Conservation (phyloP, 2,797 vertebrate species). For the Gila robusta region DNA sequence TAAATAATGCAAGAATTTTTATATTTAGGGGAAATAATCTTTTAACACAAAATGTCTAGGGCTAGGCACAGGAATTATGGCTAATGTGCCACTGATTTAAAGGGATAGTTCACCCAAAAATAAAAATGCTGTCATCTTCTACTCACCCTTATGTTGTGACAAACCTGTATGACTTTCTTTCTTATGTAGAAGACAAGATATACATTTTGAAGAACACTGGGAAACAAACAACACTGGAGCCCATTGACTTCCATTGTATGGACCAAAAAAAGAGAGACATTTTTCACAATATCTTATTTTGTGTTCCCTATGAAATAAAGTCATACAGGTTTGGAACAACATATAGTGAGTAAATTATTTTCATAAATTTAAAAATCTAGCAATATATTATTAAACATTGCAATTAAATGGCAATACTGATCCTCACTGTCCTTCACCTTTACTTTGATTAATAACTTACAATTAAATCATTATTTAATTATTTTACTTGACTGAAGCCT, state of each 20-base stretch:
- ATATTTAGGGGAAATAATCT: not conserved
- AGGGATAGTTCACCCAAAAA: not conserved
- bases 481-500: conserved; percentile 30
- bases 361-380: not conserved
- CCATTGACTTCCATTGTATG: not conserved
- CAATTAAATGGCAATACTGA: not conserved
- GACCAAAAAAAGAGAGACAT: not conserved
- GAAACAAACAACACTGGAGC: not conserved
- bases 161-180: not conserved
- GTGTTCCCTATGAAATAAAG: not conserved
- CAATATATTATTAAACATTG: conserved; percentile 6
- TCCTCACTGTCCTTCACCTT: conserved; percentile 6
- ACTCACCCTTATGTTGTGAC: not conserved
- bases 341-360: not conserved
- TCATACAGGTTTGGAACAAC: not conserved
- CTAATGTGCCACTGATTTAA: not conserved
- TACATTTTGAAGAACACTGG: not conserved
- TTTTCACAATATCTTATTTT: not conserved
- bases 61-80: not conserved
- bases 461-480: conserved; percentile 40
- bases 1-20: not conserved
- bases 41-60: not conserved
- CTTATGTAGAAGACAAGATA: not conserved
- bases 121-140: not conserved
- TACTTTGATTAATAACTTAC: conserved; percentile 31